phyloP scores from a whole-genome alignment of 2,888 invertebrate genomes.

The Colostygia pectinataria region DNA sequence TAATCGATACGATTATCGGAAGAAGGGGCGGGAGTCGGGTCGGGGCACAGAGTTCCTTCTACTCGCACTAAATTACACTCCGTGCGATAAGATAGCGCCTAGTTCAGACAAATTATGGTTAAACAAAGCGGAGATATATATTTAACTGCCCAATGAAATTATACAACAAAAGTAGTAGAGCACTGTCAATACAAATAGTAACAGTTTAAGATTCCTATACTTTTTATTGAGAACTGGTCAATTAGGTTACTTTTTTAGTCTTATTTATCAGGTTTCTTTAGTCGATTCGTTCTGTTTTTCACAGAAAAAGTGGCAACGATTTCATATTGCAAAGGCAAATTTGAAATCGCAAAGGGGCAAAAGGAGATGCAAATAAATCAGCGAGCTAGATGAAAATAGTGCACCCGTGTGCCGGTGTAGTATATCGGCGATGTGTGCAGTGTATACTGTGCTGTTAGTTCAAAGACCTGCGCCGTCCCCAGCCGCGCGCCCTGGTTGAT shows the following conservation, averaged over 20 bases:
- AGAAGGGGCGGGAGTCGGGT: slow-evolving; percentile 57
- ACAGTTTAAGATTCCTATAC: too few species aligned
- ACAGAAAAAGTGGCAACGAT: not conserved
- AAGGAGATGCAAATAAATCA: slow-evolving; percentile 33
- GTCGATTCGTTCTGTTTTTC: not conserved
- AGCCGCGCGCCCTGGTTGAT: slow-evolving; percentile 53
- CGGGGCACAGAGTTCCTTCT: slow-evolving; percentile 49
- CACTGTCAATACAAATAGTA: not conserved
- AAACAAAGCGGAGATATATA: slow-evolving; percentile 13
- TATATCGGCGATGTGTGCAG: slow-evolving; percentile 10
- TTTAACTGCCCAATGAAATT: slow-evolving; percentile 6
- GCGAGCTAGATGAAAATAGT: slow-evolving; percentile 34
- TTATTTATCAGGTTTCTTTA: too few species aligned
- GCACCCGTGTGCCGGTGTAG: slow-evolving; percentile 23
- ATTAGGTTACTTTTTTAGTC: too few species aligned
- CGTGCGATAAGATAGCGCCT: slow-evolving; percentile 56
- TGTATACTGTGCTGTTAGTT: slow-evolving; percentile 39
- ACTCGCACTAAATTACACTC: slow-evolving; percentile 50
- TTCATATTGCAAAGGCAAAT: slow-evolving; percentile 12
- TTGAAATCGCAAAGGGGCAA: too few species aligned
- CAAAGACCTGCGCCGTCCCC: slow-evolving; percentile 54
- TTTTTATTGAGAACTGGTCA: too few species aligned
- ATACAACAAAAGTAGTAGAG: slow-evolving; percentile 1
- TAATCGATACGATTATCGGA: slow-evolving; percentile 66
- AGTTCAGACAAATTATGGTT: slow-evolving; percentile 37